These are phyloP conservation scores for Andinoacara biseriatus DNA, from an alignment of 2,113 vertebrate genomes.

Conservation along the genomic window DNA sequence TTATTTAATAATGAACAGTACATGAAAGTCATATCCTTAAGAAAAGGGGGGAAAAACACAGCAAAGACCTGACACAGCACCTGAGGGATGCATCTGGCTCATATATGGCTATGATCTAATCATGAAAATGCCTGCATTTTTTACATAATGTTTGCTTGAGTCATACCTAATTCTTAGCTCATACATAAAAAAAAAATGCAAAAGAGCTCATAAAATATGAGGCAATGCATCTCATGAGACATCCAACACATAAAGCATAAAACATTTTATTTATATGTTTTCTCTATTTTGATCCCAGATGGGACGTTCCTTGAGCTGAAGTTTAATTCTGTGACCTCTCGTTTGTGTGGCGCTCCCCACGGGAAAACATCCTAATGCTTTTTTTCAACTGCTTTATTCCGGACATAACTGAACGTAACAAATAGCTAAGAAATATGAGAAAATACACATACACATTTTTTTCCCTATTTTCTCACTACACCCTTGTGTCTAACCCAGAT, in stretches of 20 bases:
- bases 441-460: background rate
- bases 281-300: background rate
- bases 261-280: background rate
- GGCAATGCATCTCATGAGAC: background rate
- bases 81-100: background rate
- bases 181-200: background rate
- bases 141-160: background rate
- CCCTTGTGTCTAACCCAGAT: background rate
- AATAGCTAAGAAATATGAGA: background rate
- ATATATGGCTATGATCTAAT: background rate
- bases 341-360: background rate
- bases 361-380: background rate
- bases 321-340: background rate
- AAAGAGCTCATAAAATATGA: background rate
- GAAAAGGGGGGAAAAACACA: background rate
- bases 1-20: background rate
- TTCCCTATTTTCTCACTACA: background rate
- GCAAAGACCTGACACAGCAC: background rate
- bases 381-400: background rate
- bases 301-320: background rate
- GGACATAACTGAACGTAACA: background rate
- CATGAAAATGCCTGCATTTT: background rate
- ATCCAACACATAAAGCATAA: background rate
- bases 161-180: background rate
- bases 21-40: background rate